A percentile compares a stretch with the other conserved stretches of the same genome.
Conservation (phyloP, 2,888 invertebrate species). For the Hypena proboscidalis region DNA sequence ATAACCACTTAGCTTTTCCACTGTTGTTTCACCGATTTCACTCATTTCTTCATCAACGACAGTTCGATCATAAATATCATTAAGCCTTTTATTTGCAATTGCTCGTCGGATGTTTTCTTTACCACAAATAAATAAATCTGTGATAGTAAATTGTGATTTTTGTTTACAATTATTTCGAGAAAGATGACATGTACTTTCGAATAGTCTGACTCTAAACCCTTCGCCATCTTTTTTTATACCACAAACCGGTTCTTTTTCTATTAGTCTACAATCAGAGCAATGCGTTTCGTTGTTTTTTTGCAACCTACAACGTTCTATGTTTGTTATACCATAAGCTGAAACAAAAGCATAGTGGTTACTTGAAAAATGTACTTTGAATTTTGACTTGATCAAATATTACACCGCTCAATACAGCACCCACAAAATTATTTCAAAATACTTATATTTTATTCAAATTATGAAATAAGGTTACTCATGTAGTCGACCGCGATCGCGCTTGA, state of each 20-base stretch:
- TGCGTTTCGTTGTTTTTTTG: not conserved
- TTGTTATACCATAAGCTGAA: constrained; percentile 52
- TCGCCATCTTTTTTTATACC: constrained; percentile 57
- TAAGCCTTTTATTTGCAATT: not conserved
- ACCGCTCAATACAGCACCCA: too few relatives aligned
- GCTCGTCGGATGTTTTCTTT: not conserved
- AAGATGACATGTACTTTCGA: constrained; percentile 60
- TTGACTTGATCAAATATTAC: too few relatives aligned
- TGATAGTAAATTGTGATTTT: constrained; percentile 47
- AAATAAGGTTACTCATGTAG: too few relatives aligned
- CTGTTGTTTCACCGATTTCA: too few relatives aligned
- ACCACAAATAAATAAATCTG: constrained; percentile 58
- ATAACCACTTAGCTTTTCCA: too few relatives aligned
- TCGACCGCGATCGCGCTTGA: too few relatives aligned
- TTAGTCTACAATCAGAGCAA: constrained; percentile 35
- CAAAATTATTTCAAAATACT: too few relatives aligned
- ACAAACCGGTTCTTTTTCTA: constrained; percentile 47
- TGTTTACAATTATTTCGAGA: constrained; percentile 58
- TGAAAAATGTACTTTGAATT: too few relatives aligned
- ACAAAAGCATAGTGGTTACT: constrained; percentile 34
- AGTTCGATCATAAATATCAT: too few relatives aligned
- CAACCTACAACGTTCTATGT: constrained; percentile 53
- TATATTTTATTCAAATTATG: too few relatives aligned
- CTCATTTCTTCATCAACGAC: too few relatives aligned
- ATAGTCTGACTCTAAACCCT: constrained; percentile 62